phyloP scores from a whole-genome alignment of 2,113 vertebrate genomes.

The Paramormyrops kingsleyae region DNA sequence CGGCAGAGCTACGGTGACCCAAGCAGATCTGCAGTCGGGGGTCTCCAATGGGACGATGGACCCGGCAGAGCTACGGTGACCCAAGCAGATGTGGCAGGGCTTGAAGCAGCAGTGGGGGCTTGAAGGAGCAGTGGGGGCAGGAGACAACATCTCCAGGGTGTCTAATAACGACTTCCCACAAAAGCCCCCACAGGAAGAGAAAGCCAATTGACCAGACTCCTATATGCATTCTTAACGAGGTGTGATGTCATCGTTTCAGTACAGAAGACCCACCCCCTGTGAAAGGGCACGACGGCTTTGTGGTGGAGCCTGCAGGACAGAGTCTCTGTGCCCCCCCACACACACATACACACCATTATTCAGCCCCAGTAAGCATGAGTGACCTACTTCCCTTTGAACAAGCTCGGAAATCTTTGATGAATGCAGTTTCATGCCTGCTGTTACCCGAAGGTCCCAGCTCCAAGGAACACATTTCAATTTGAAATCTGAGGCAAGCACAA shows the following conservation, averaged over 20 bases:
- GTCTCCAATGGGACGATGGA: neutral
- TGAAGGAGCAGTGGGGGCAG: neutral
- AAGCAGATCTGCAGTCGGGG: neutral
- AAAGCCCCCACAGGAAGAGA: neutral
- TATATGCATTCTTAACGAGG: neutral
- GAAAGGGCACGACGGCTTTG: neutral
- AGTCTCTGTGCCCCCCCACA: neutral
- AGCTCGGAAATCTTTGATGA: constrained; percentile 13
- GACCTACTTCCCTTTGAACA: constrained; percentile 19
- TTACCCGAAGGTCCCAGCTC: neutral
- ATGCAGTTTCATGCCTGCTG: constrained; percentile 11
- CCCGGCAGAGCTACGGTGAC: too few species aligned
- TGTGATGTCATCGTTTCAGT: neutral
- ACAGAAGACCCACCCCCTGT: neutral
- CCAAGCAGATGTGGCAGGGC: neutral
- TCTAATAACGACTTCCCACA: neutral
- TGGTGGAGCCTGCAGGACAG: neutral
- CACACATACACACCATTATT: neutral
- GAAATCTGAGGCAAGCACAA: constrained; percentile 5
- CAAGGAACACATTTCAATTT: constrained; percentile 16
- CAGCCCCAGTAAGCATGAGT: constrained; percentile 15
- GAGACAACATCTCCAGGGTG: neutral
- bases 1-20: neutral
- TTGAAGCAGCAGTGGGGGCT: neutral
- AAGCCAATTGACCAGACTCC: neutral